Evolutionary conservation across 1,140 invertebrate species (phyloP).

Genomic region (Anastatus disparis): DNA sequence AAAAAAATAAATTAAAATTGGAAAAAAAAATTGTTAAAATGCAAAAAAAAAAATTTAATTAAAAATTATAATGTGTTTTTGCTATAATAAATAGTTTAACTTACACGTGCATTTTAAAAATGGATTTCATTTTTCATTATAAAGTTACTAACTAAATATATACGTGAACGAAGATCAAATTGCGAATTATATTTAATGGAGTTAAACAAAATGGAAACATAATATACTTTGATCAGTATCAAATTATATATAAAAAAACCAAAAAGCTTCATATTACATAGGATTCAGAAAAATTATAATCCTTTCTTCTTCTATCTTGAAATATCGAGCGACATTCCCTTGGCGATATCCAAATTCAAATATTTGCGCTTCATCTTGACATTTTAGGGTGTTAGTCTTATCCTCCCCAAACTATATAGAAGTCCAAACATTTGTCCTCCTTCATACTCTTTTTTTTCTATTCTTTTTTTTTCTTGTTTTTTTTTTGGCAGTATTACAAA

Average conservation of each 20-base stretch:
- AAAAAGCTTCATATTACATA: too few relatives aligned
- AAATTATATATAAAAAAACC: not conserved
- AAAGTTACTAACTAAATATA: not conserved
- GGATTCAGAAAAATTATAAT: not conserved
- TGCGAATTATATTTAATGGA: not conserved
- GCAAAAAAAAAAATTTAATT: too few relatives aligned
- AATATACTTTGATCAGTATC: not conserved
- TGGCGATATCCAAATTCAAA: constrained; percentile 6
- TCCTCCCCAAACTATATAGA: not conserved
- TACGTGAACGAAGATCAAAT: not conserved
- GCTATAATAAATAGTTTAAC: too few relatives aligned
- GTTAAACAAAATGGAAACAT: not conserved
- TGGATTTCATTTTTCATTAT: not conserved
- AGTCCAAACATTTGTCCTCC: constrained; percentile 1
- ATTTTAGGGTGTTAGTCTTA: not conserved
- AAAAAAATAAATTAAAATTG: too few relatives aligned
- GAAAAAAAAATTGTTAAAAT: too few relatives aligned
- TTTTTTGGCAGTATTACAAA: too few relatives aligned
- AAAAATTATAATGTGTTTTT: too few relatives aligned
- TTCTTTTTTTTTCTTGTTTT: not conserved
- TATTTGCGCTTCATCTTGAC: constrained; percentile 1
- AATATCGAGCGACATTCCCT: not conserved
- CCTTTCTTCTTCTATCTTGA: not conserved
- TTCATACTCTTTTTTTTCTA: not conserved
- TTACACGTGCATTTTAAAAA: too few relatives aligned